Base-by-base conservation (phyloP, 2,797 vertebrate species). In the Chrysolophus pictus region DNA sequence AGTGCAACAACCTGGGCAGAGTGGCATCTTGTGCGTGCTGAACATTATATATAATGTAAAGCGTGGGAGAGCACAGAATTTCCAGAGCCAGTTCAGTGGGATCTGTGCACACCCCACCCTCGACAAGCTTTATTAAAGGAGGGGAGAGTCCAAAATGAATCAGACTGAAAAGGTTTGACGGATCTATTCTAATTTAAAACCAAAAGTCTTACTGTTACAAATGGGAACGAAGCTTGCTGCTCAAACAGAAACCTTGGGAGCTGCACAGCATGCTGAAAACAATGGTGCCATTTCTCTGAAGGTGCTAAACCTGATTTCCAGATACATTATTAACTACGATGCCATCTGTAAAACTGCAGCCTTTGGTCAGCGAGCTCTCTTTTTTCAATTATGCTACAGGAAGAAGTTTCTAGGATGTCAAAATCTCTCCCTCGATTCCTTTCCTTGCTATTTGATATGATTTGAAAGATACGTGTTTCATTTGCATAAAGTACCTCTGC, bases 271-370 rank as follows among this genome's bases (percentile, higher is more conserved):
- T 19, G 68, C 69, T 59, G 71, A 3, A 60, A 80, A 69, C 62
- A 90, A 67, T 13, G 46, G 44, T 68, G 70, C 70, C 59, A 10
- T 73, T 63, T 76, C 82, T 65, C 63, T 47, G 62, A 47, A 89
- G 31, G 70, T 64, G 70, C 70, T 90, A 84, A 87, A 91, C 65
- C 15, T 83, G 71, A 87, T 95, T 93, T 94, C 68, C 88, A 94
- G 84, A 90, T 76, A 39, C 7, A 44, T 59, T 90, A 53, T 12
- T 82, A 94, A 81, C 82, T 70, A 47, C 18, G 73, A 59, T 84
- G 71, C 90, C 78, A 92, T 85, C 83, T 94, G 60, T 70, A 84
- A 71, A 46, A 85, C 71, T 10, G n/a, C 37, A 85, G 65, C 18
- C 75, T 78, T 75, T 59, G 73, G 49, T 86, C 88, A 77, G 49